These are phyloP conservation scores for Radopholus similis DNA, from an alignment of 1,140 invertebrate genomes.

Conservation along the genomic window DNA sequence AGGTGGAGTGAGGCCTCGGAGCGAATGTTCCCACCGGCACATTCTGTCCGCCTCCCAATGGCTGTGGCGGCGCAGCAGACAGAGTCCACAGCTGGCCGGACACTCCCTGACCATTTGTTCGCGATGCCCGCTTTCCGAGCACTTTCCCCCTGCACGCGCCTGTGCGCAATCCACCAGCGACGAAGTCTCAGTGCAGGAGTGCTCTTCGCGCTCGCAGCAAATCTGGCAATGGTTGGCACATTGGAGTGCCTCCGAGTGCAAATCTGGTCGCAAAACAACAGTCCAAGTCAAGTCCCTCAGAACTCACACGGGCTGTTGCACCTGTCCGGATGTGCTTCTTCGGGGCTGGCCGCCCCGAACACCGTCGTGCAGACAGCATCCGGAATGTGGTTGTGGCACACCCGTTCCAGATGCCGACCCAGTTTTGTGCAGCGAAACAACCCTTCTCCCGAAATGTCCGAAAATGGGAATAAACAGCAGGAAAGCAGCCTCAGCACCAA, in stretches of 20 bases:
- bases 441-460: too few relatives aligned
- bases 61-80: neutral
- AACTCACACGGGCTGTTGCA: neutral
- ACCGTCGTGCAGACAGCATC: neutral
- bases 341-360: neutral
- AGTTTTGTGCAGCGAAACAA: too few relatives aligned
- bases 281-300: neutral
- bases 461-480: too few relatives aligned
- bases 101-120: neutral
- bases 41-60: neutral
- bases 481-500: too few relatives aligned
- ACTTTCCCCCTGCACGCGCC: neutral
- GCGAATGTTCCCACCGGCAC: neutral
- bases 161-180: neutral
- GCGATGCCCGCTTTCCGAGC: neutral
- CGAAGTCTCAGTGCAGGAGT: neutral
- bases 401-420: too few relatives aligned
- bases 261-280: neutral
- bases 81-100: neutral
- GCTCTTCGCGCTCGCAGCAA: neutral
- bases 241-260: neutral
- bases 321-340: neutral
- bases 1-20: neutral
- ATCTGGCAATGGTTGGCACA: neutral
- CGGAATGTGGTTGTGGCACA: slow-evolving; percentile 3